These are phyloP conservation scores for human (Homo sapiens) DNA, from an alignment of 2,113 vertebrate genomes.

Conservation along the genomic window DNA sequence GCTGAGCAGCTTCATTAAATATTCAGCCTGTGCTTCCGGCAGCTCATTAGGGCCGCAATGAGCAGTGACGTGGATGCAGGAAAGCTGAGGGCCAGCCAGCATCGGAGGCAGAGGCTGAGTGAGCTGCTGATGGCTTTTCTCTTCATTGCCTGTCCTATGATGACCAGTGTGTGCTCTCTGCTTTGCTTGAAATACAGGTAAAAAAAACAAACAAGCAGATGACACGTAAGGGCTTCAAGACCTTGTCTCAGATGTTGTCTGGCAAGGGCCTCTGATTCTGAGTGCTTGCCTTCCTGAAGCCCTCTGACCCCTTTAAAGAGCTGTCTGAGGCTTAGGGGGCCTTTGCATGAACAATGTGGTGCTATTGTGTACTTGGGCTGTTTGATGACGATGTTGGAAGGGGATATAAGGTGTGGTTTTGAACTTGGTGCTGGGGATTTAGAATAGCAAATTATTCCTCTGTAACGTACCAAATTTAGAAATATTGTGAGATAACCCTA, in stretches of 20 bases:
- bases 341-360: conserved; percentile 27
- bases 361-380: conserved; percentile 14
- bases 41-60: conserved; percentile 89
- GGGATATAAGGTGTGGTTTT: conserved; percentile 55
- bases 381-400: conserved; percentile 3
- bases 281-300: background rate
- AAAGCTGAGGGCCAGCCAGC: conserved; percentile 83
- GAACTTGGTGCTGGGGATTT: conserved; percentile 36
- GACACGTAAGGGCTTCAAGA: conserved; percentile 4
- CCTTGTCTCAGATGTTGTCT: background rate
- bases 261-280: background rate
- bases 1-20: conserved; percentile 88
- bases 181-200: conserved; percentile 94
- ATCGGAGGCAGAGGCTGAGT: conserved; percentile 84
- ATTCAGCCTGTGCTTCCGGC: conserved; percentile 89
- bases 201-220: background rate
- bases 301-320: conserved; percentile 59
- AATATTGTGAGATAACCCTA: background rate
- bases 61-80: conserved; percentile 85
- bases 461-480: background rate
- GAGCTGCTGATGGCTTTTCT: conserved; percentile 82
- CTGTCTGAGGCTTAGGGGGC: conserved; percentile 66
- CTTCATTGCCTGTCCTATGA: conserved; percentile 86
- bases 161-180: conserved; percentile 92
- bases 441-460: background rate